Conservation (phyloP, 2,797 vertebrate species). For the Peromyscus melanophrys region DNA sequence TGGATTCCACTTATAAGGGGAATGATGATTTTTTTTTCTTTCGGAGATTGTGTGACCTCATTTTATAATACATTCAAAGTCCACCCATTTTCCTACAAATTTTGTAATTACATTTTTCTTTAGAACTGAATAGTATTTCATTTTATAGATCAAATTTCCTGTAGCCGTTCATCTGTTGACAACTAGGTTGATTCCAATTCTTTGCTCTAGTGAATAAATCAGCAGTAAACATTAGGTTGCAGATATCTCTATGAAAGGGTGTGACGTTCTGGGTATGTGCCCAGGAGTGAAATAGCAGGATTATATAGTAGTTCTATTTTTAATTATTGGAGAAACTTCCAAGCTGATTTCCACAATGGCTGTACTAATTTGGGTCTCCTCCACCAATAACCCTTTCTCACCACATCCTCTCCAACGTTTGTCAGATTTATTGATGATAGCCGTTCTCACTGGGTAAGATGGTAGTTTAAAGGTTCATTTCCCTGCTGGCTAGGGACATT, state of each 20-base stretch:
- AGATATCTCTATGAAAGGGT: background rate
- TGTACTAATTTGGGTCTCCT: background rate
- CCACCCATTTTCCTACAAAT: background rate
- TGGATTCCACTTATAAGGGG: background rate
- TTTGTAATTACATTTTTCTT: background rate
- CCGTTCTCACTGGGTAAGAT: background rate
- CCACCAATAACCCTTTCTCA: background rate
- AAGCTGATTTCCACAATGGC: background rate
- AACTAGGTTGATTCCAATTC: background rate
- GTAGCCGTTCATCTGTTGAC: background rate
- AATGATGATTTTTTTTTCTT: background rate
- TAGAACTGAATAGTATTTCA: background rate
- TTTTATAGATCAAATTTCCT: background rate
- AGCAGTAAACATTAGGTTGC: background rate
- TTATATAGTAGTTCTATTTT: background rate
- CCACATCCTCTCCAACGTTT: background rate
- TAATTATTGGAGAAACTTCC: background rate
- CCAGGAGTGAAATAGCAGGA: background rate
- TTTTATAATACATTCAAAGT: background rate
- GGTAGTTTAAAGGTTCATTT: background rate
- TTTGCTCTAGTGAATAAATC: background rate
- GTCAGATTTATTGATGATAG: background rate
- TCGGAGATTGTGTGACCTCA: background rate
- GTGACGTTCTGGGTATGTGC: background rate
- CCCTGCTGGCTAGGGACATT: background rate